phyloP scores from a whole-genome alignment of 2,797 vertebrate genomes.

The Stomatorhinus walkeri region DNA sequence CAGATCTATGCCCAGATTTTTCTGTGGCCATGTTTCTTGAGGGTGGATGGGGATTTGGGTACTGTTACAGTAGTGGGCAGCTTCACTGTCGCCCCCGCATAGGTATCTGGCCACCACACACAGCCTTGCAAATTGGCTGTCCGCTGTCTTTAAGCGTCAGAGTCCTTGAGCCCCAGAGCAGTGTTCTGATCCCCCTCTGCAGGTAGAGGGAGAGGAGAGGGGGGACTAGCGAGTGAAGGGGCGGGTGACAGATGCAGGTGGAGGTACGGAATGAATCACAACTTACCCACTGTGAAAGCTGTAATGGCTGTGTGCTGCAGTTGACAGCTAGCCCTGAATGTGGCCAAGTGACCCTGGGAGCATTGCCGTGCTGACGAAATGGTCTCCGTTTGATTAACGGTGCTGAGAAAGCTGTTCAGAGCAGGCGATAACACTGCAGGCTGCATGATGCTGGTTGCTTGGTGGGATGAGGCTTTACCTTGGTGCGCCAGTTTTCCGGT shows the following conservation, averaged over 20 bases:
- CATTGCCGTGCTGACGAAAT: neutral
- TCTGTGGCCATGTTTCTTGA: neutral
- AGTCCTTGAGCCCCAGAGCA: slow-evolving; percentile 53
- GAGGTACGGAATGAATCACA: neutral
- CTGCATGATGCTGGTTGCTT: neutral
- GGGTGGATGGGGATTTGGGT: neutral
- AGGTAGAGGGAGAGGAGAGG: neutral
- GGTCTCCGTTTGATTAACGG: neutral
- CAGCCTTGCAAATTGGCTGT: slow-evolving; percentile 58
- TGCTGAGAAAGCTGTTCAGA: neutral
- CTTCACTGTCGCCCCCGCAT: slow-evolving; percentile 39
- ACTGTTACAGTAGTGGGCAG: slow-evolving; percentile 8
- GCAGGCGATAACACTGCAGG: neutral
- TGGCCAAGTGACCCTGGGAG: neutral
- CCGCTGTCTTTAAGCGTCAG: slow-evolving; percentile 53
- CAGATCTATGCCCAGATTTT: neutral
- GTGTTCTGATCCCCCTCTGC: slow-evolving; percentile 43
- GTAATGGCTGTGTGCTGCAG: neutral
- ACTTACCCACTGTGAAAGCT: neutral
- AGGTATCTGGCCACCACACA: slow-evolving; percentile 49
- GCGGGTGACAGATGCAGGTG: neutral
- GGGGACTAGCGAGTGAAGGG: neutral
- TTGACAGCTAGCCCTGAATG: neutral
- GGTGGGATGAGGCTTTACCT: neutral
- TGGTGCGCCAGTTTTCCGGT: neutral